phyloP scores from a whole-genome alignment of 2,797 vertebrate genomes.

The Pachyuromys duprasi region DNA sequence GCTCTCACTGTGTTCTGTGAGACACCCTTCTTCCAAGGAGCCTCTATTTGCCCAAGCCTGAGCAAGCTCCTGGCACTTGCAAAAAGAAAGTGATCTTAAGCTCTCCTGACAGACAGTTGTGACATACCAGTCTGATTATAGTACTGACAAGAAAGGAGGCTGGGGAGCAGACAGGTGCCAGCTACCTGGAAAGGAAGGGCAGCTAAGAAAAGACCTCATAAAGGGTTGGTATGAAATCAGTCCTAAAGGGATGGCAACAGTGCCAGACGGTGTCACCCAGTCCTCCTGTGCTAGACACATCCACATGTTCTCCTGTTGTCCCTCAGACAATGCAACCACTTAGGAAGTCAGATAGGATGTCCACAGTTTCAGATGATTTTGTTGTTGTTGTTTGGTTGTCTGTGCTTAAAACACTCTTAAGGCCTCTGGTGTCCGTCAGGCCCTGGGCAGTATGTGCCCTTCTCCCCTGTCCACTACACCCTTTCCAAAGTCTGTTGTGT shows the following conservation, averaged over 20 bases:
- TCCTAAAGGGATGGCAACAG: not conserved
- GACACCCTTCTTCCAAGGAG: not conserved
- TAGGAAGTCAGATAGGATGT: not conserved
- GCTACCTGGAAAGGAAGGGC: not conserved
- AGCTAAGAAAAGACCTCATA: not conserved
- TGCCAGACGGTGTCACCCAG: not conserved
- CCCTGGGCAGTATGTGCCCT: too few relatives aligned
- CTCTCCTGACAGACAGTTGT: not conserved
- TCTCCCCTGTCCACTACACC: not conserved
- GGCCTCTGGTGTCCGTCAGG: not conserved
- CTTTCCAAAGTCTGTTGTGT: not conserved
- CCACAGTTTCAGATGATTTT: not conserved
- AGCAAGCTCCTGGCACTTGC: not conserved
- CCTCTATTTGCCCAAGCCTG: not conserved
- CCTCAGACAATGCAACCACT: not conserved
- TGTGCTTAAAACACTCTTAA: not conserved
- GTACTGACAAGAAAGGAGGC: not conserved
- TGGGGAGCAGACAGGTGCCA: too few relatives aligned
- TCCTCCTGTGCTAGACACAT: too few relatives aligned
- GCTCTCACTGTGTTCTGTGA: not conserved
- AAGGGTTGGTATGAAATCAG: not conserved
- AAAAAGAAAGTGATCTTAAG: not conserved
- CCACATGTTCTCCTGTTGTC: not conserved
- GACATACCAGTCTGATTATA: not conserved
- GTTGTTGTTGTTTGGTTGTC: not conserved